Percentiles rank a stretch among this genome's conserved stretches.
Evolutionary conservation across 2,888 invertebrate genomes (phyloP).

Genomic region (Anthrax anthrax): DNA sequence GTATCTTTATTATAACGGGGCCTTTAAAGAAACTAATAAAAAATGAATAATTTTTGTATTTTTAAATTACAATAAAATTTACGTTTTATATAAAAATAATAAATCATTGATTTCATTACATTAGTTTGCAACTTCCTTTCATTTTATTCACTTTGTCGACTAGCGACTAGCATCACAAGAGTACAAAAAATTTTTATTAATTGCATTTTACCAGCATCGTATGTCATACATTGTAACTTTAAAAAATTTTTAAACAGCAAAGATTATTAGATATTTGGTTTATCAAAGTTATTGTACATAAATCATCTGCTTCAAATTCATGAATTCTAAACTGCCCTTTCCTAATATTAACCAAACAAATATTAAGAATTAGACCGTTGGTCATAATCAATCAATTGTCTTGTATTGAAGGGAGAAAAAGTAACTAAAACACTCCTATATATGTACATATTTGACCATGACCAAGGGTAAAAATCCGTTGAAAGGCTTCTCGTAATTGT

Average conservation of each 20-base stretch:
- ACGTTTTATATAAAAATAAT: too few species aligned
- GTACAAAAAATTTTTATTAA: too few species aligned
- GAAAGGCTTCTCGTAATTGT: not conserved
- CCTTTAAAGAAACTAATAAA: not conserved
- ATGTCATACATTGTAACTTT: too few species aligned
- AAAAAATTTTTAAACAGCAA: too few species aligned
- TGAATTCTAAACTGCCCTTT: not conserved
- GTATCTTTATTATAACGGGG: conserved; percentile 43
- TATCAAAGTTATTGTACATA: not conserved
- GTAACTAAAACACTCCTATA: not conserved
- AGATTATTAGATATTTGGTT: too few species aligned
- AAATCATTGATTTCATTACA: too few species aligned
- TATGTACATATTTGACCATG: not conserved
- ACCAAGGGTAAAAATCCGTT: not conserved
- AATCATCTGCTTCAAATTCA: too few species aligned
- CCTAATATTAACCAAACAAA: not conserved
- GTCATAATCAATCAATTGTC: not conserved
- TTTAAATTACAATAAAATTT: too few species aligned
- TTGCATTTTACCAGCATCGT: too few species aligned
- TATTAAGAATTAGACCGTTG: not conserved
- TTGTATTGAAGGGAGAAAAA: not conserved
- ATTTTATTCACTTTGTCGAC: too few species aligned
- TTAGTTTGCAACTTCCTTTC: too few species aligned
- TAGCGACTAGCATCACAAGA: too few species aligned
- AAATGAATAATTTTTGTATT: not conserved